Conservation (phyloP, 1,140 invertebrate species). For the Lasaia peninsularis region DNA sequence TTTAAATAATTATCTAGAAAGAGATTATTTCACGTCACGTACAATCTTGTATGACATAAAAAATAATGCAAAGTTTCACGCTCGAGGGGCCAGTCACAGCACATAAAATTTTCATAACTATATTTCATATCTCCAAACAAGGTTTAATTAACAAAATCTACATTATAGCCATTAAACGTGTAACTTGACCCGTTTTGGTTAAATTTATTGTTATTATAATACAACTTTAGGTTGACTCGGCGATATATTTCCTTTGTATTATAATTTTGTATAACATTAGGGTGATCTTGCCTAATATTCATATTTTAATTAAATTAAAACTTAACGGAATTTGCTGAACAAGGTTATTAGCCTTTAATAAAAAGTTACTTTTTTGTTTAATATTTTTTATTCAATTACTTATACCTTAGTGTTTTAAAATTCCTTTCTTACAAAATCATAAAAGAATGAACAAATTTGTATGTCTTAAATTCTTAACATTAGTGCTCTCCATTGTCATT, state of each 20-base stretch:
- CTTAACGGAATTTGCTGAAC: background rate
- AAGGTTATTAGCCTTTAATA: background rate
- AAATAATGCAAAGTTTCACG: constrained; percentile 6
- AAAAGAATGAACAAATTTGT: too few species aligned
- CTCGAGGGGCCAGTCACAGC: background rate
- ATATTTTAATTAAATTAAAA: constrained; percentile 6
- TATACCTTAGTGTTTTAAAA: too few species aligned
- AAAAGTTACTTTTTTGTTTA: too few species aligned
- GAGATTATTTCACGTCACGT: constrained; percentile 8
- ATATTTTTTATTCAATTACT: too few species aligned
- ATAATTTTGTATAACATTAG: constrained; percentile 1
- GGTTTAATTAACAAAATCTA: constrained; percentile 10
- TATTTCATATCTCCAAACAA: constrained; percentile 5
- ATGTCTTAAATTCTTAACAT: too few species aligned
- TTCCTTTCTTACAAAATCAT: too few species aligned
- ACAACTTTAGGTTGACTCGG: background rate
- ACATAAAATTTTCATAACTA: constrained; percentile 5
- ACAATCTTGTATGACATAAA: constrained; percentile 5
- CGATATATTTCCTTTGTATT: background rate
- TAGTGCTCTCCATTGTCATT: too few species aligned
- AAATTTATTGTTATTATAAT: background rate
- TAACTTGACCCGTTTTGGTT: background rate
- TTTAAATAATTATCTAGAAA: constrained; percentile 4
- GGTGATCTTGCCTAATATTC: background rate
- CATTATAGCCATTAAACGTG: background rate